Percentiles rank a stretch among this genome's conserved stretches.
These are phyloP conservation scores for Enteromius mattozi DNA, from an alignment of 2,797 vertebrate species.

Conservation along the genomic window DNA sequence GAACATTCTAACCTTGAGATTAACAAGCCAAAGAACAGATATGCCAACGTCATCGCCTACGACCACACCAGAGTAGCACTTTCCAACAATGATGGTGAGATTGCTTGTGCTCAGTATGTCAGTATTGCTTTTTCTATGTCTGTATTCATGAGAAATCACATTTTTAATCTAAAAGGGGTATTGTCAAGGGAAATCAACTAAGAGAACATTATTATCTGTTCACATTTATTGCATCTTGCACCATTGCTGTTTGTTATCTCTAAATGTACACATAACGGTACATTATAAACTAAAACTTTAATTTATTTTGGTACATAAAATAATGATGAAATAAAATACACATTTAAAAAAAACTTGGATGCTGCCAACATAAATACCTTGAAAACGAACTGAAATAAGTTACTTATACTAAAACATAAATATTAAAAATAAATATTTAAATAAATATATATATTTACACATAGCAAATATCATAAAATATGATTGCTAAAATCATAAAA, in stretches of 20 bases:
- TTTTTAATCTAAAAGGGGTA: neutral
- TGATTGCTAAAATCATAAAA: neutral
- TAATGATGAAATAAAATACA: neutral
- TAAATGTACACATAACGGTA: neutral
- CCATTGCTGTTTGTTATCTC: neutral
- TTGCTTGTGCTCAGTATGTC: constrained; percentile 19
- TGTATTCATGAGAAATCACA: constrained; percentile 1
- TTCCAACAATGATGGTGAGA: constrained; percentile 90
- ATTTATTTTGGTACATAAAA: neutral
- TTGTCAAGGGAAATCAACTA: neutral
- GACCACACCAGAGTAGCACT: constrained; percentile 89
- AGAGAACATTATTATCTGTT: neutral
- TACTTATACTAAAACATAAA: neutral
- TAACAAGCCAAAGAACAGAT: constrained; percentile 99
- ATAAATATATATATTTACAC: no score
- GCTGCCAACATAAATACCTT: neutral
- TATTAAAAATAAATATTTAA: neutral
- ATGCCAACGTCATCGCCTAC: constrained; percentile 85
- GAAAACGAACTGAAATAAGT: neutral
- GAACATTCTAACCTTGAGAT: constrained; percentile 99
- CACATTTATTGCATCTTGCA: neutral
- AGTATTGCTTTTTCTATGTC: neutral
- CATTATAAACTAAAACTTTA: neutral
- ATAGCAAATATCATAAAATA: no score
- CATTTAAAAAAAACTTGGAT: neutral